Conservation (phyloP, 2,113 vertebrate species). For the Bos indicus region DNA sequence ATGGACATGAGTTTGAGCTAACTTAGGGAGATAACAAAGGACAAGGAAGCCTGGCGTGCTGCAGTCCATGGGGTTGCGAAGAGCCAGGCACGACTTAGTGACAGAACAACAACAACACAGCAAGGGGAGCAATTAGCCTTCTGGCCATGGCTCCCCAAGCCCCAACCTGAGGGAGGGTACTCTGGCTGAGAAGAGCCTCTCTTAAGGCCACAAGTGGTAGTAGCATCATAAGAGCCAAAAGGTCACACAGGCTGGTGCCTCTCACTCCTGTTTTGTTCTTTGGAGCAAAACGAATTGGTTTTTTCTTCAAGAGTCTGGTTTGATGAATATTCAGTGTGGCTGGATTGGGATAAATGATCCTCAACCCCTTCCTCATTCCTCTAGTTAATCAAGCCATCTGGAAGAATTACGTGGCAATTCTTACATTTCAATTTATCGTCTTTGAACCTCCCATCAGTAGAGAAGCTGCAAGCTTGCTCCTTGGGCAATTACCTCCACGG, state of each 20-base stretch:
- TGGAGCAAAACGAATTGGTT: not conserved
- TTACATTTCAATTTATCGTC: not conserved
- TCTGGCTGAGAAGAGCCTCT: not conserved
- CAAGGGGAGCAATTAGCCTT: not conserved
- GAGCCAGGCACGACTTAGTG: not conserved
- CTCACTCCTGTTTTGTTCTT: not conserved
- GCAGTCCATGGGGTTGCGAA: not conserved
- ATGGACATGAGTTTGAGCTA: not conserved
- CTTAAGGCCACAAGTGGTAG: not conserved
- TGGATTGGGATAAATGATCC: not conserved
- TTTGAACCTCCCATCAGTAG: not conserved
- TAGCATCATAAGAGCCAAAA: not conserved
- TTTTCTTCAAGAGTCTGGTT: not conserved
- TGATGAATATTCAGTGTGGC: not conserved
- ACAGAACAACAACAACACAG: not conserved
- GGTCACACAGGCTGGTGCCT: not conserved
- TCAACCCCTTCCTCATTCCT: not conserved
- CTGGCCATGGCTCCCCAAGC: rapidly evolving
- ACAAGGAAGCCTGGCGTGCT: not conserved
- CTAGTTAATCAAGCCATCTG: not conserved
- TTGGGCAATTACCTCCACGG: not conserved
- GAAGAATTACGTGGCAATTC: not conserved
- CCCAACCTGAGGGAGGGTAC: not conserved
- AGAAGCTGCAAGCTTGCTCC: not conserved
- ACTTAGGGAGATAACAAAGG: rapidly evolving